phyloP scores from a whole-genome alignment of 1,140 invertebrate species.

The Philopotamus ludificatus region DNA sequence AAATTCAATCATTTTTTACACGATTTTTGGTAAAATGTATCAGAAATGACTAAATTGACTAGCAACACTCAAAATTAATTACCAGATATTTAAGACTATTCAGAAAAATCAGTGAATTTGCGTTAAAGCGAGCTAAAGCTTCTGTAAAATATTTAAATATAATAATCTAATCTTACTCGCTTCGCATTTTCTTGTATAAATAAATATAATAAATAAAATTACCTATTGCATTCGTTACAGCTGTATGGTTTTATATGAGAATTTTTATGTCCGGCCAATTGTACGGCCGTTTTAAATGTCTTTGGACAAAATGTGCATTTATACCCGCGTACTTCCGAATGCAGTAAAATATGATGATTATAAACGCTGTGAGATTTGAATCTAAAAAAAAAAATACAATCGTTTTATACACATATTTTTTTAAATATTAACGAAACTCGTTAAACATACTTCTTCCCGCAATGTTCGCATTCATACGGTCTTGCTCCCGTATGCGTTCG shows the following conservation, averaged over 20 bases:
- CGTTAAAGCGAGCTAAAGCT: too few relatives aligned
- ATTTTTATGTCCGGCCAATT: slow-evolving; percentile 73
- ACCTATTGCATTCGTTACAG: slow-evolving; percentile 67
- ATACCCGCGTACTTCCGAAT: slow-evolving; percentile 68
- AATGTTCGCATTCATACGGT: slow-evolving; percentile 69
- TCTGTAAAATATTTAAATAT: too few relatives aligned
- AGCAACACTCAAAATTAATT: too few relatives aligned
- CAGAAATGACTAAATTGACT: too few relatives aligned
- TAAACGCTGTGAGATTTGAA: slow-evolving; percentile 76
- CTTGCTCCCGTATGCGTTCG: slow-evolving; percentile 73
- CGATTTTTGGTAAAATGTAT: too few relatives aligned
- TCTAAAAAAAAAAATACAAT: slow-evolving; percentile 43
- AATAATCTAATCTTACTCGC: too few relatives aligned
- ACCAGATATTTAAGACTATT: too few relatives aligned
- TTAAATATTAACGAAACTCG: neutral
- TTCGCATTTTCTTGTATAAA: neutral
- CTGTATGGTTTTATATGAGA: slow-evolving; percentile 75
- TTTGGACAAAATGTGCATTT: slow-evolving; percentile 73
- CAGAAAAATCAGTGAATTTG: too few relatives aligned
- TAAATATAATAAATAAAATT: slow-evolving; percentile 18
- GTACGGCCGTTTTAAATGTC: slow-evolving; percentile 72
- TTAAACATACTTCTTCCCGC: slow-evolving; percentile 61
- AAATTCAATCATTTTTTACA: too few relatives aligned
- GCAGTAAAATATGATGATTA: slow-evolving; percentile 70
- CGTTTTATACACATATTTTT: slow-evolving; percentile 5